Percentiles rank a stretch among this genome's conserved stretches.
Evolutionary conservation across 1,140 invertebrate genomes (phyloP).

Genomic region (Heliothis virescens): DNA sequence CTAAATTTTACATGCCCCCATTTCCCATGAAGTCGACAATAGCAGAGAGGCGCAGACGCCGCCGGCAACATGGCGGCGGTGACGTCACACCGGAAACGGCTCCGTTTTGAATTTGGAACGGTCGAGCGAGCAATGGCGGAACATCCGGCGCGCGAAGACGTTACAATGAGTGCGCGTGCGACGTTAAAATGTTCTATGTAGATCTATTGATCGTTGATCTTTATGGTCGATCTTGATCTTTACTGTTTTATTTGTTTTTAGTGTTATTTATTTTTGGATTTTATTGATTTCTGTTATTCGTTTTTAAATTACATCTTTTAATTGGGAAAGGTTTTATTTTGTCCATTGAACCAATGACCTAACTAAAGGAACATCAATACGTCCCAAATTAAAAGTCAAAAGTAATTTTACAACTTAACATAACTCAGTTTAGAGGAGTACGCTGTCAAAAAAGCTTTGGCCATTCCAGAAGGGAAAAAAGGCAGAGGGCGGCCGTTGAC

Average conservation of each 20-base stretch:
- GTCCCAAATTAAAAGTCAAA: too few species aligned
- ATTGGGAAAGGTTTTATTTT: background rate
- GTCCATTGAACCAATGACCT: too few species aligned
- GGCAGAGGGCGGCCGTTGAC: too few species aligned
- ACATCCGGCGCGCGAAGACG: slow-evolving; percentile 82
- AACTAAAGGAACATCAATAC: too few species aligned
- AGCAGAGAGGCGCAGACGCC: slow-evolving; percentile 66
- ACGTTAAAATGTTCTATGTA: slow-evolving; percentile 49
- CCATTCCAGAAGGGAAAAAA: too few species aligned
- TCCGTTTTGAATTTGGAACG: slow-evolving; percentile 85
- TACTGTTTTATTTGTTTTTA: slow-evolving; percentile 39
- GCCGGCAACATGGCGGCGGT: slow-evolving; percentile 81
- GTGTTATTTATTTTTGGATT: background rate
- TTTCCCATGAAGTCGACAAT: slow-evolving; percentile 78
- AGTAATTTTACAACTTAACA: too few species aligned
- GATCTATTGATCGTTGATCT: slow-evolving; percentile 49
- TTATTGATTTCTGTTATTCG: background rate
- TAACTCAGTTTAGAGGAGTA: too few species aligned
- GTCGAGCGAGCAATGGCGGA: slow-evolving; percentile 84
- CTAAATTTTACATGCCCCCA: slow-evolving; percentile 71
- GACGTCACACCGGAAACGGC: slow-evolving; percentile 84
- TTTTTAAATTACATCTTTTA: background rate
- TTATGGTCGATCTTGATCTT: slow-evolving; percentile 41
- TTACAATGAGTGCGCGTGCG: slow-evolving; percentile 80
- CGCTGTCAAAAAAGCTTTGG: too few species aligned